Evolutionary conservation across 2,888 invertebrate genomes (phyloP), one percentile per base, ranked within the genome.

Genomic region (Acrobasis consociella): DNA sequence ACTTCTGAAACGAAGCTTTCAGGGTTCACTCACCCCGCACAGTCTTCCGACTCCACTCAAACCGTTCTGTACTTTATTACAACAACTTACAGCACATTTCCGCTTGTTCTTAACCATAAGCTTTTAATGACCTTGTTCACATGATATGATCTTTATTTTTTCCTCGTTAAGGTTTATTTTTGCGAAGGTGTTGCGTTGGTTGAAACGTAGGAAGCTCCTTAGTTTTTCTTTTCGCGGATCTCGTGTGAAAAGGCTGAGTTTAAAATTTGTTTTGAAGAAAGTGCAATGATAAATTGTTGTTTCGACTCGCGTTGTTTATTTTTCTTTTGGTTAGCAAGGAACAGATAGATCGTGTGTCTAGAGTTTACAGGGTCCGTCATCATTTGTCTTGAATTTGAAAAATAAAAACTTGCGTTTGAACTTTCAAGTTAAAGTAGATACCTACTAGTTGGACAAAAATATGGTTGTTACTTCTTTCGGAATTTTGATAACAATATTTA

Each of bases 1-100:
- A 87, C 83, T 85, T 83, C 81, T 83, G 83, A 81, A 84, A 83
- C 77, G 74, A 76, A 80, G 85, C 84, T 87, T 88, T 85, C 86
- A 86, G 80, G 68, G 90, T 80, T 79, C 88, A 69, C 86, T 89
- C 83, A 90, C 87, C 85, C 77, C 74, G 64, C 74, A 17, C 16
- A 37, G 37, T 49, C 46, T 55, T 52, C 39, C 37, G 51, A 16
- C 11, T 22, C 0, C 31, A 22, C 55, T 16, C 49, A 55, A 49
- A 37, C 38, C 31, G 38, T 49, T 63, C 37, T 60, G 68, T 59
- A 65, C 75, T 72, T 71, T 80, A 76, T 70, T 61, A 60, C 39
- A 49, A 62, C 61, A 38, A 5, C 42, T 58, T 75, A 84, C 74
- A 78, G 80, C 72, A 69, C 69, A 76, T 74, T 76, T 74, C 72